Evolutionary conservation across 2,113 vertebrate genomes (phyloP), one percentile per base, ranked within the genome.

Genomic region (Lepus americanus): DNA sequence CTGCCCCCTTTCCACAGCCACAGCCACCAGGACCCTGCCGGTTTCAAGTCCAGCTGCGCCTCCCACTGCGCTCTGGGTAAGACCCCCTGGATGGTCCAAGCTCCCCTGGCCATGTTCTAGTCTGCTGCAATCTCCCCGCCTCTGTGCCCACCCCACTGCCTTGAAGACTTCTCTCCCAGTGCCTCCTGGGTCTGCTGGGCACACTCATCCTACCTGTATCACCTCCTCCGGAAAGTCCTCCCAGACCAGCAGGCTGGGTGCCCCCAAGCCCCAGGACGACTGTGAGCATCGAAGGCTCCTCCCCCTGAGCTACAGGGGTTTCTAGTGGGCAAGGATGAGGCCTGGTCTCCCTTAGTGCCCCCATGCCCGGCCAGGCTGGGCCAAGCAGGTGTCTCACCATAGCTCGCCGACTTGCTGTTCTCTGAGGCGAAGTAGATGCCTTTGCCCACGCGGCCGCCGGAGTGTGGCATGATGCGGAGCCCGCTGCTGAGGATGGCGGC

Each of bases 351-450:
- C 31, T 29, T 33, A 1, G 66, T 17, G n/a, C 20, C 64, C n/a
- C 53, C 67, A 7, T 9, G 3, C 59, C 53, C 0, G 3, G n/a
- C 61, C 22, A 14, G 78, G 4, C 53, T 51, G 2, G 51, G 44
- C 49, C 33, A 67, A 3, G 14, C 51, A 39, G 59, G 53, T 0
- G 0, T 6, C 98, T 99, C 95, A 99, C 99, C 99, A 0, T 99
- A 99, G 93, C 79, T 0, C 1, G 98, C 98, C 25, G 99, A 99
- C 95, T 99, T 99, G 85, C 92, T 94, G 97, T 99, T 99, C 98
- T 99, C 99, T 0, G 99, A 99, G 55, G 99, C 99, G 0, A 99
- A 99, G 98, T 99, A 99, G 94, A 99, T 99, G 33, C 99, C 99
- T 22, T 96, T 97, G 92, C 99, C 99, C 22, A 99, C 99, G 0